Evolutionary conservation across 1,140 invertebrate genomes (phyloP), one percentile per base, ranked within the genome.

Genomic region (Anoplophora glabripennis): DNA sequence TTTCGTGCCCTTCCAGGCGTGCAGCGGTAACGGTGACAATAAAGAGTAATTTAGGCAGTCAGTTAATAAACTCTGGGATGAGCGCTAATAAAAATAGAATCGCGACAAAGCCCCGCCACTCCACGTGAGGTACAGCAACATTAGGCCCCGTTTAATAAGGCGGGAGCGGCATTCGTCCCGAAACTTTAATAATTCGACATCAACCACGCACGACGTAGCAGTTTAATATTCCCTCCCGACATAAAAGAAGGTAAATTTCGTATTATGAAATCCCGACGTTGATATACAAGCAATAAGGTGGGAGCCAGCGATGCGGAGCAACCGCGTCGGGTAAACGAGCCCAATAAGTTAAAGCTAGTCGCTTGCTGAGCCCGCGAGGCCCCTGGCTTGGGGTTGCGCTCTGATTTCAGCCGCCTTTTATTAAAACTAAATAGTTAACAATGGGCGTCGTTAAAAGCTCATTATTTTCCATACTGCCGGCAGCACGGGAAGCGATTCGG

Each of bases 181-280:
- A 40, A 18, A 57, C 44, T 47, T 57, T 57, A 57, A 57, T 57
- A 57, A 57, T 57, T 57, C 47, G 41, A 46, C 54, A 57, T 57
- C 54, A 57, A 57, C 47, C 48, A 57, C 54, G 54, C 54, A 57
- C 54, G 44, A 47, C 36, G 48, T 42, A 49, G 45, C 54, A 57
- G 44, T 57, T 57, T 57, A 57, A 57, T 57, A 57, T 57, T 49
- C 54, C 35, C n/a, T n/a, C 38, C 36, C 38, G 48, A 57, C 46
- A 53, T 57, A 52, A 57, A 53, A 55, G 51, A 60, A 60, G 51
- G 58, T 60, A 60, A 60, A 60, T 60, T 60, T 60, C 52, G 53
- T 60, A 60, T 48, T 60, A 60, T 60, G 46, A 60, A 60, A 54
- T 54, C 48, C 51, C 54, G 58, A 60, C 58, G 45, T 60, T 60